phyloP scores from a whole-genome alignment of 2,888 invertebrate genomes.

The Drepana falcataria region DNA sequence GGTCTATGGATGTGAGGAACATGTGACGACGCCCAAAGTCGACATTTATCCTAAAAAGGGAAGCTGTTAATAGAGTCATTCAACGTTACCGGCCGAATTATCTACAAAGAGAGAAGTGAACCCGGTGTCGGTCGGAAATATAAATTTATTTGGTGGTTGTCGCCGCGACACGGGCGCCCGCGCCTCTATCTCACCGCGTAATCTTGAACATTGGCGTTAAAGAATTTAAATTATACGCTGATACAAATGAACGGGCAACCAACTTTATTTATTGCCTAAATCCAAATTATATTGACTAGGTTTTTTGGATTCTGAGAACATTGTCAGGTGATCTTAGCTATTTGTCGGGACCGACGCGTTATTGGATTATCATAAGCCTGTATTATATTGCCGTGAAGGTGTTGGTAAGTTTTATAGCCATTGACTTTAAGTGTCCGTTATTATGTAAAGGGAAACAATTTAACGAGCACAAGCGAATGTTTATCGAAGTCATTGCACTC shows the following conservation, averaged over 20 bases:
- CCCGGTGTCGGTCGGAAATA: constrained; percentile 72
- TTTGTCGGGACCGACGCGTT: constrained; percentile 37
- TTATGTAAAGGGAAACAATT: constrained; percentile 11
- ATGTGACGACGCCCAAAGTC: constrained; percentile 54
- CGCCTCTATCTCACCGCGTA: constrained; percentile 72
- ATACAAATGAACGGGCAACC: constrained; percentile 76
- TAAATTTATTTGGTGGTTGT: constrained; percentile 77
- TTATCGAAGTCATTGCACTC: constrained; percentile 30
- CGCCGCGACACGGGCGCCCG: constrained; percentile 72
- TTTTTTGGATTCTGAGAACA: constrained; percentile 56
- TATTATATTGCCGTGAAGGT: constrained; percentile 13
- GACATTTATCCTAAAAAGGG: constrained; percentile 77
- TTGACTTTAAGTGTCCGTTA: constrained; percentile 15
- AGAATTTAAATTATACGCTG: constrained; percentile 78
- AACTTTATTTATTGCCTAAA: constrained; percentile 74
- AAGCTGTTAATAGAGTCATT: constrained; percentile 79
- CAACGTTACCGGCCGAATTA: constrained; percentile 77
- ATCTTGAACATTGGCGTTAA: constrained; percentile 80
- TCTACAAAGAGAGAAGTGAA: constrained; percentile 75
- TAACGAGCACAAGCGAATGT: constrained; percentile 17
- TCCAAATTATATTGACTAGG: constrained; percentile 75
- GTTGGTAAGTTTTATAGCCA: constrained; percentile 19
- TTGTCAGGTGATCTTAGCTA: constrained; percentile 63
- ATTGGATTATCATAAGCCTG: constrained; percentile 30
- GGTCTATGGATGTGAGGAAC: constrained; percentile 51